Conservation (phyloP, 2,113 vertebrate species). For the Apistogramma diplotaenia region DNA sequence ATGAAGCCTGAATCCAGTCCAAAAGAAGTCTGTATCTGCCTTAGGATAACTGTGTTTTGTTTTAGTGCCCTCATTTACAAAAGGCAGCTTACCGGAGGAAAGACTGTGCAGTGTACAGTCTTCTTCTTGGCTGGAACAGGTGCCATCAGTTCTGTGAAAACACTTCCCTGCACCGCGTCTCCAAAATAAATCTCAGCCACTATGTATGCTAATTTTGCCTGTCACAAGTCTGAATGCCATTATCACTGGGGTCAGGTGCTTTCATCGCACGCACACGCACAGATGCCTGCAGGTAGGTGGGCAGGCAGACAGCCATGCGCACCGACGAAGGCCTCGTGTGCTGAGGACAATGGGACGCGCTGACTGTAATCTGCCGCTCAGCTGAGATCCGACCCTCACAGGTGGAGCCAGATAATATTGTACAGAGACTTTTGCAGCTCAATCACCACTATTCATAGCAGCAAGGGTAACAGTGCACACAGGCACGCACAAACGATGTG, state of each 20-base stretch:
- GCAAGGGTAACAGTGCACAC: background rate
- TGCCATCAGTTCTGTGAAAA: slow-evolving; percentile 16
- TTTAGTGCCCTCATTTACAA: background rate
- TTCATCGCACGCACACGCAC: slow-evolving; percentile 8
- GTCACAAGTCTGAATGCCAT: slow-evolving; percentile 56
- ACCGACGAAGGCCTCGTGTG: slow-evolving; percentile 2
- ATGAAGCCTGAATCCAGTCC: background rate
- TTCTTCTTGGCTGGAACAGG: slow-evolving; percentile 1
- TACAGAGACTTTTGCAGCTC: slow-evolving; percentile 15
- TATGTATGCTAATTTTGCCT: slow-evolving; percentile 70
- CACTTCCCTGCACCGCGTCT: background rate
- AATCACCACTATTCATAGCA: slow-evolving; percentile 17
- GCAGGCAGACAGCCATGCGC: background rate
- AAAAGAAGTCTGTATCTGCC: background rate
- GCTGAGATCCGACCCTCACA: slow-evolving; percentile 22
- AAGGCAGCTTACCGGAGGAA: background rate
- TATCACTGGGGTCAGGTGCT: slow-evolving; percentile 52
- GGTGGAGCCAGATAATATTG: slow-evolving; percentile 52
- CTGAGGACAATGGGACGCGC: slow-evolving; percentile 24
- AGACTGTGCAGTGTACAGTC: background rate
- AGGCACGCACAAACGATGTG: background rate
- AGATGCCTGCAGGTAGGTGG: background rate
- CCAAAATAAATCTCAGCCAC: slow-evolving; percentile 49
- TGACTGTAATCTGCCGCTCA: slow-evolving; percentile 49
- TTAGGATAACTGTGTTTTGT: background rate